Percentiles rank a stretch among this genome's conserved stretches.
phyloP scores from a whole-genome alignment of 2,888 invertebrate species.

The Limnephilus lunatus region DNA sequence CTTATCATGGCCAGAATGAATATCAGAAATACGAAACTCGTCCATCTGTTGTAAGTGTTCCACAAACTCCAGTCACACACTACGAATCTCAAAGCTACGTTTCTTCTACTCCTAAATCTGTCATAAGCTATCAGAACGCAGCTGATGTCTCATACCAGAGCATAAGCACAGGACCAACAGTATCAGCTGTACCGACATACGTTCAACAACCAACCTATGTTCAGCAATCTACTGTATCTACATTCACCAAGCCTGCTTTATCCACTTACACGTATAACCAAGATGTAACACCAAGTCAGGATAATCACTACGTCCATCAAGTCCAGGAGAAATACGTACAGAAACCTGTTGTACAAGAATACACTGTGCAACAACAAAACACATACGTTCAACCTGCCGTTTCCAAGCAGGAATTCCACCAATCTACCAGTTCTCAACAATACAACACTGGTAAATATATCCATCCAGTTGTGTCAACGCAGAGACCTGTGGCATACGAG shows the following conservation, averaged over 20 bases:
- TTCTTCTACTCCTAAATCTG: conserved; percentile 64
- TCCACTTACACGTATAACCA: conserved; percentile 64
- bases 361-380: conserved; percentile 53
- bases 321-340: conserved; percentile 66
- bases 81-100: conserved; percentile 64
- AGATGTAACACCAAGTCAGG: conserved; percentile 67
- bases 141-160: conserved; percentile 72
- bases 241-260: conserved; percentile 58
- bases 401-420: conserved; percentile 74
- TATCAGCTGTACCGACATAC: conserved; percentile 69
- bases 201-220: conserved; percentile 56
- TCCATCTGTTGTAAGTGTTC: conserved; percentile 61
- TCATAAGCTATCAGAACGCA: conserved; percentile 70
- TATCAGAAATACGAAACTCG: conserved; percentile 62
- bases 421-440: conserved; percentile 68
- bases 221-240: conserved; percentile 68
- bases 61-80: conserved; percentile 60
- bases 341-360: conserved; percentile 67
- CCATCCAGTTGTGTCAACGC: conserved; percentile 51
- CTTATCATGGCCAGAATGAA: conserved; percentile 68
- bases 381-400: conserved; percentile 69
- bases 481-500: conserved; percentile 54
- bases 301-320: conserved; percentile 70
- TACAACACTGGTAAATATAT: conserved; percentile 68
- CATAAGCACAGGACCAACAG: conserved; percentile 71